Base-by-base conservation (phyloP, 2,888 invertebrate genomes). In the Deilephila elpenor region DNA sequence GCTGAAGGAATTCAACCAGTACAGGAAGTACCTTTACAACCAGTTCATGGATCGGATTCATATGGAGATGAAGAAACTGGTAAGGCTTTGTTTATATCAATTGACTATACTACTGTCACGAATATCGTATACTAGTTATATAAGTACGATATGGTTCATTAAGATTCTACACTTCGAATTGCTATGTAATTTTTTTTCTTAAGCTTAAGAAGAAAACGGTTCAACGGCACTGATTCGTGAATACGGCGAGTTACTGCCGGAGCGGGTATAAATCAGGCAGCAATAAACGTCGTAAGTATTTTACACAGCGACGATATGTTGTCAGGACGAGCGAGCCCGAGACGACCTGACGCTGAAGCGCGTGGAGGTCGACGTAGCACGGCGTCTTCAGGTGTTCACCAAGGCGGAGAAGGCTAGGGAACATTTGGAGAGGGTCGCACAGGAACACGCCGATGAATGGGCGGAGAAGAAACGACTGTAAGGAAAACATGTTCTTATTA, bases 1-100 rank as follows among this genome's bases (percentile, higher is more conserved):
- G 1, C 84, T 96, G 25, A 95, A 95, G 76, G 96, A 96, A 79
- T 96, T 96, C 83, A 96, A 96, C 82, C 94, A 95, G 76, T 96
- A 96, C 88, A 94, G 96, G 73, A 95, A 95, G 77, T 96, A 95
- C 78, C 84, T 96, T 72, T 95, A 95, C 78, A 95, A 95, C 75
- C 92, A 93, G 25, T 95, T 95, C 76, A 92, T 96, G 86, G 95
- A 95, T 74, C 89, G 93, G 73, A 94, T 96, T 74, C 93, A 95
- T 74, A 86, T 88, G 85, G 91, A 89, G 77, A 92, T 94, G 82
- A 87, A 82, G 71, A 86, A 86, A 70, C 73, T 93, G 88, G 94
- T 94, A 76, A 80, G 89, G 81, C 29, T 25, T 32, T 53, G 0
- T 20, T 62, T 59, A 8, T 11, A 6, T 25, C 8, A 59, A 11